These are phyloP conservation scores for Zapus hudsonius DNA, from an alignment of 2,113 vertebrate species.

Conservation along the genomic window DNA sequence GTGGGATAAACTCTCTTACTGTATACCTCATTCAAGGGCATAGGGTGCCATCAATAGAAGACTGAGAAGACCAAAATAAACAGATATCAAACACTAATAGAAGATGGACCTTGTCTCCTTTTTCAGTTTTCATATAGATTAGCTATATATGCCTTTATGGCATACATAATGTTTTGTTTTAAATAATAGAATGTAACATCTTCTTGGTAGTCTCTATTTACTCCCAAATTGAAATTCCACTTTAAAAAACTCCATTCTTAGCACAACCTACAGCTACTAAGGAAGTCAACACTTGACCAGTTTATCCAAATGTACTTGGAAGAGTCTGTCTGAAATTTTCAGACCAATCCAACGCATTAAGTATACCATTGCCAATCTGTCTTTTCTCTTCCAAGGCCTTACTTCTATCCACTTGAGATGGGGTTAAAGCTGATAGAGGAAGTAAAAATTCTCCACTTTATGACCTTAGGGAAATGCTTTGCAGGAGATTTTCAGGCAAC, in stretches of 20 bases:
- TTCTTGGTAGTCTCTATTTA: background rate
- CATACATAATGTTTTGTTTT: background rate
- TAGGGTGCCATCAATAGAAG: background rate
- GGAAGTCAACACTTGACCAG: constrained; percentile 23
- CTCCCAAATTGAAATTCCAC: constrained; percentile 19
- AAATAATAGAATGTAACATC: background rate
- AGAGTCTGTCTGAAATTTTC: constrained; percentile 25
- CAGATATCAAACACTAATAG: background rate
- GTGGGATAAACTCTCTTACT: background rate
- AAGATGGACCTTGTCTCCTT: background rate
- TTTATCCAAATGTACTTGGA: constrained; percentile 53
- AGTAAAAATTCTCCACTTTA: constrained; percentile 62
- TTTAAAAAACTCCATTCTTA: constrained; percentile 14
- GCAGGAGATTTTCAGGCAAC: constrained; percentile 71
- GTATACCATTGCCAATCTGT: constrained; percentile 59
- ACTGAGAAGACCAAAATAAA: background rate
- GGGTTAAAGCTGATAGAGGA: constrained; percentile 65
- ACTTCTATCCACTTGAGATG: constrained; percentile 71
- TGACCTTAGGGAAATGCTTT: constrained; percentile 70
- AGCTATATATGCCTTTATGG: background rate
- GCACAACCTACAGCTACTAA: background rate
- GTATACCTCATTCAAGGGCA: background rate
- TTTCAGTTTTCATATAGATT: background rate
- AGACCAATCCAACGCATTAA: background rate
- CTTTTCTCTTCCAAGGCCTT: constrained; percentile 43